Evolutionary conservation across 1,140 invertebrate species (phyloP).

Genomic region (Drosophila melanica): DNA sequence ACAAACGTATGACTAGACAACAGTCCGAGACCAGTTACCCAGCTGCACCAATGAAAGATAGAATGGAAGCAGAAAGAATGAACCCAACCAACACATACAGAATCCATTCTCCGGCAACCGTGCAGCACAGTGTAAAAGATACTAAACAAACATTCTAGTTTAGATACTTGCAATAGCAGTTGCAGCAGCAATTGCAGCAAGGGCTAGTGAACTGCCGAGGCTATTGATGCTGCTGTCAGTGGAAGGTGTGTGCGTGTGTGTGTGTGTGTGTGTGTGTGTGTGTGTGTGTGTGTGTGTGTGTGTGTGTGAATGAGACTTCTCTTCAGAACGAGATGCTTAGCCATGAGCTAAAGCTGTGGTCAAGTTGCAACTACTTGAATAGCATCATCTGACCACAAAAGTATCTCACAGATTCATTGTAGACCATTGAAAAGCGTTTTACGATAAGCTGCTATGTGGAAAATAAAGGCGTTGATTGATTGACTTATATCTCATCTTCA

Average conservation of each 20-base stretch:
- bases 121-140: constrained; percentile 48
- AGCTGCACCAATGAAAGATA: constrained; percentile 30
- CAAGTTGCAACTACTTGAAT: constrained; percentile 46
- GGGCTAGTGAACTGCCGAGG: constrained; percentile 42
- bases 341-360: constrained; percentile 25
- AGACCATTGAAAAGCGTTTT: constrained; percentile 37
- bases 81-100: constrained; percentile 3
- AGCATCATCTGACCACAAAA: constrained; percentile 32
- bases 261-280: background rate
- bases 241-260: constrained; percentile 21
- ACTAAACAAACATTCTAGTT: constrained; percentile 77
- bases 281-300: constrained; percentile 8
- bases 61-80: background rate
- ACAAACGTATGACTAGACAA: constrained; percentile 58
- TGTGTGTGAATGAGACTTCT: constrained; percentile 9
- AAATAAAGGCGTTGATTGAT: constrained; percentile 13
- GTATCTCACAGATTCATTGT: constrained; percentile 28
- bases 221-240: constrained; percentile 61
- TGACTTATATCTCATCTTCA: constrained; percentile 6
- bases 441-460: constrained; percentile 7
- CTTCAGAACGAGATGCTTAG: constrained; percentile 43
- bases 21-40: constrained; percentile 25
- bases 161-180: constrained; percentile 59
- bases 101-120: constrained; percentile 24
- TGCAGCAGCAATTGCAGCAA: constrained; percentile 41